Base-by-base conservation (phyloP, 2,888 invertebrate genomes). In the Scotopteryx bipunctaria region DNA sequence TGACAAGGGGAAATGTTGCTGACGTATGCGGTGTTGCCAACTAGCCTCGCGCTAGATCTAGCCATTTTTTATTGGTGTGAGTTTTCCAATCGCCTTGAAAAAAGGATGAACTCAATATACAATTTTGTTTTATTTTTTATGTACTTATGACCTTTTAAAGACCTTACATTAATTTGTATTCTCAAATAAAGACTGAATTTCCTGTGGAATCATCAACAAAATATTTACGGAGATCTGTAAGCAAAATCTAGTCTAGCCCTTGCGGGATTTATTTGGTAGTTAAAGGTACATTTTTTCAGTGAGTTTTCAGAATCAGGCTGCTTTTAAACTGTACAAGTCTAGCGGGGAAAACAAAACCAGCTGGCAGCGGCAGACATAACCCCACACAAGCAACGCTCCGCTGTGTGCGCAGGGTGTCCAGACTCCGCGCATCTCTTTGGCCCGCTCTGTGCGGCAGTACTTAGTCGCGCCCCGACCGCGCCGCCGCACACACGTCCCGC, bases 381-480 rank as follows among this genome's bases (percentile, higher is more conserved):
- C 9, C 11, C 1, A 37, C 19, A 29, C 27, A 17, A 43, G 29
- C 23, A 37, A 42, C 33, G 9, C 14, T 16, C 5, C 8, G 11
- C 15, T 38, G 44, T 16, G 36, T 29, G 53, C 33, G 27, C 59
- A 49, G 62, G 59, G 47, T 14, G 32, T 33, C 76, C 83, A 77
- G 81, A 78, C 76, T 73, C 71, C 73, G 79, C 78, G 68, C 54
- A 48, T 48, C 47, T 52, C 14, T 17, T 16, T 25, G 37, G 21
- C 41, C 15, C 15, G 19, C 33, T n/a, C 35, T 13, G 43, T 25
- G n/a, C 32, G 8, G 19, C 31, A n/a, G 33, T 14, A 1, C 60
- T 44, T 80, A 81, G 83, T 82, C 69, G 76, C 76, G 77, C 70
- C 63, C 74, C 67, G 55, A 63, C 69, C 76, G 76, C 74, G 71